A percentile compares a stretch with the other conserved stretches of the same genome.
Conservation (phyloP, 2,113 vertebrate genomes). For the Chionodraco myersi region DNA sequence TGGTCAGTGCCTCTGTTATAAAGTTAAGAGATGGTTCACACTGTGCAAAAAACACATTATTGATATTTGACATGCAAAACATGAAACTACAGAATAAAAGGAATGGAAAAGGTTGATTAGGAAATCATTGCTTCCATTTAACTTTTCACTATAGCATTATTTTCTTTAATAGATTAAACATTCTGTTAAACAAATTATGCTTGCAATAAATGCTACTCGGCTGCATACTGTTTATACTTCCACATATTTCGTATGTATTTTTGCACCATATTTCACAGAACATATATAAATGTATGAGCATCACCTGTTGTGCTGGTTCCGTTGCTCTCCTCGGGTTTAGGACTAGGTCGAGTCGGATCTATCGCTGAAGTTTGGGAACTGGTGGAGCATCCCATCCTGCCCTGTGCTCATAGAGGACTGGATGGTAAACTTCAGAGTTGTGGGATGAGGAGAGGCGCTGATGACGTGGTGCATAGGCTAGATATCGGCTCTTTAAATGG, state of each 20-base stretch:
- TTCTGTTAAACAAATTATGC: not conserved
- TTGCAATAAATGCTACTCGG: not conserved
- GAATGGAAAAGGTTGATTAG: not conserved
- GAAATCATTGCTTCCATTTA: not conserved
- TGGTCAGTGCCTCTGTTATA: not conserved
- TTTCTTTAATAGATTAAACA: not conserved
- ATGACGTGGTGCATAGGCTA: constrained; percentile 55
- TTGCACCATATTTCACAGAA: not conserved
- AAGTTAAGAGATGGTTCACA: not conserved
- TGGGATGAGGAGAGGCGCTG: constrained; percentile 22
- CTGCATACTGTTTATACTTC: not conserved
- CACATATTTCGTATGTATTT: not conserved
- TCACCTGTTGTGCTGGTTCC: constrained; percentile 77
- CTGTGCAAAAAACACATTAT: not conserved
- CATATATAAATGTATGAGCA: not conserved
- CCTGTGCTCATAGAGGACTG: constrained; percentile 59
- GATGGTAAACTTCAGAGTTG: constrained; percentile 3
- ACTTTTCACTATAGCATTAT: not conserved
- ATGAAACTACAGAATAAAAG: not conserved
- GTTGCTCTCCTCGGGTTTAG: constrained; percentile 76
- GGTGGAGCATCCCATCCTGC: constrained; percentile 80
- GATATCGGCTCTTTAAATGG: constrained; percentile 25
- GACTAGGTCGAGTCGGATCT: constrained; percentile 68
- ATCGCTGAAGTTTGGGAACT: constrained; percentile 77
- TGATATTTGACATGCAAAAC: not conserved